Conservation (phyloP, 2,113 vertebrate genomes). For the Barnardius zonarius region DNA sequence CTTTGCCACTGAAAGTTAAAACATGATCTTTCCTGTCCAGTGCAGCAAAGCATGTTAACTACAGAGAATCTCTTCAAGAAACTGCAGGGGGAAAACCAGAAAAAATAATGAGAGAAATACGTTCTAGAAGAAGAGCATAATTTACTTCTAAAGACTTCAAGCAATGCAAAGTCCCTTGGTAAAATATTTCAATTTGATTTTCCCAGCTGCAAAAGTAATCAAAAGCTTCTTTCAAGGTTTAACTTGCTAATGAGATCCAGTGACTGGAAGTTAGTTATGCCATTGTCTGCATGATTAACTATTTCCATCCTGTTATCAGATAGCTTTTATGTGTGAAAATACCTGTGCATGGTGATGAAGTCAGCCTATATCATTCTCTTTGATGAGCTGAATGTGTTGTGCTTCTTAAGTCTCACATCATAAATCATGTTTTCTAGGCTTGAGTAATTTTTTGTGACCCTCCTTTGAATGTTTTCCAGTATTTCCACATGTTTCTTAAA, state of each 20-base stretch:
- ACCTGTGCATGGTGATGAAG: not conserved
- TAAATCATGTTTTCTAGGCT: conserved; percentile 21
- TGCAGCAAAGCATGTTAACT: not conserved
- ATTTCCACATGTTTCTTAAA: conserved; percentile 5
- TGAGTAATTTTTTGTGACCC: not conserved
- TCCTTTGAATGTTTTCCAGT: conserved; percentile 1
- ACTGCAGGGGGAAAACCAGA: not conserved
- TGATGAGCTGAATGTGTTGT: not conserved
- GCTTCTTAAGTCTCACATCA: not conserved
- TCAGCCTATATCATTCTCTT: conserved; percentile 3
- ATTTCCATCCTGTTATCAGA: conserved; percentile 32
- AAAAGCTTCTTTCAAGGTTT: conserved; percentile 61
- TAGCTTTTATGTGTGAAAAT: conserved; percentile 37
- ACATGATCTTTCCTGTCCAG: not conserved
- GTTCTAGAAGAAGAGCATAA: not conserved
- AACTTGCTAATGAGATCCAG: conserved; percentile 60
- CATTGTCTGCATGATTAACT: conserved; percentile 55
- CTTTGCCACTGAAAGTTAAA: not conserved
- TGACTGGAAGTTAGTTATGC: conserved; percentile 47
- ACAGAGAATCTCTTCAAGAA: not conserved
- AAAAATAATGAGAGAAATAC: not conserved
- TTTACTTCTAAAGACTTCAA: conserved; percentile 31
- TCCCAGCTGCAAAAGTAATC: conserved; percentile 49
- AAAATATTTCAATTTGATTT: conserved; percentile 56
- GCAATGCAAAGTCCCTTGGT: conserved; percentile 13